A percentile compares a stretch with the other conserved stretches of the same genome.
Evolutionary conservation across 2,797 vertebrate species (phyloP).

Genomic region (Tragopan temminckii): DNA sequence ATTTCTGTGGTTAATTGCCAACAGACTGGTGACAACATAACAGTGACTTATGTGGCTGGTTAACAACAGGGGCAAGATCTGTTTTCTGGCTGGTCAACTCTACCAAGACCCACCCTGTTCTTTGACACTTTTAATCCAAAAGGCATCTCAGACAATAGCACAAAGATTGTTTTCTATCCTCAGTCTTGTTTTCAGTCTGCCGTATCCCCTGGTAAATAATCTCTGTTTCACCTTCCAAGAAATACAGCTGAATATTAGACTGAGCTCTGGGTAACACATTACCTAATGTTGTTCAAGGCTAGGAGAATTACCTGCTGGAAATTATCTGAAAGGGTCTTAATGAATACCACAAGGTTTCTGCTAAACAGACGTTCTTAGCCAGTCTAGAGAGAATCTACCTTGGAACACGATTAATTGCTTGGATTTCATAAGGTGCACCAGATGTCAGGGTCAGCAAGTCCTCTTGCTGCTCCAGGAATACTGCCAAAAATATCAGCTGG

Average conservation of each 20-base stretch:
- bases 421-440: constrained; percentile 70
- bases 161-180: not conserved
- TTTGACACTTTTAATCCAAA: not conserved
- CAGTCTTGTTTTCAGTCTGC: constrained; percentile 1
- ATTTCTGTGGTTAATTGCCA: not conserved
- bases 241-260: not conserved
- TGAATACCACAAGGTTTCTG: constrained; percentile 69
- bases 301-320: constrained; percentile 73
- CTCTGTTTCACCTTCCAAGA: constrained; percentile 33
- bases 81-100: not conserved
- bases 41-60: no score
- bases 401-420: constrained; percentile 67
- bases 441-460: constrained; percentile 73
- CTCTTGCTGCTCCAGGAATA: constrained; percentile 51
- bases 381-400: constrained; percentile 68
- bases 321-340: constrained; percentile 46
- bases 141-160: not conserved
- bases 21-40: not conserved
- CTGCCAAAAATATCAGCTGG: constrained; percentile 67
- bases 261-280: constrained; percentile 11
- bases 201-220: constrained; percentile 11
- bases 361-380: constrained; percentile 51
- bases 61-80: not conserved
- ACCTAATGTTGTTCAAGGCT: constrained; percentile 43
- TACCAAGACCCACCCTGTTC: not conserved